A percentile compares a stretch with the other conserved stretches of the same genome.
phyloP scores from a whole-genome alignment of 2,888 invertebrate genomes.

The Sthenelais limicola region DNA sequence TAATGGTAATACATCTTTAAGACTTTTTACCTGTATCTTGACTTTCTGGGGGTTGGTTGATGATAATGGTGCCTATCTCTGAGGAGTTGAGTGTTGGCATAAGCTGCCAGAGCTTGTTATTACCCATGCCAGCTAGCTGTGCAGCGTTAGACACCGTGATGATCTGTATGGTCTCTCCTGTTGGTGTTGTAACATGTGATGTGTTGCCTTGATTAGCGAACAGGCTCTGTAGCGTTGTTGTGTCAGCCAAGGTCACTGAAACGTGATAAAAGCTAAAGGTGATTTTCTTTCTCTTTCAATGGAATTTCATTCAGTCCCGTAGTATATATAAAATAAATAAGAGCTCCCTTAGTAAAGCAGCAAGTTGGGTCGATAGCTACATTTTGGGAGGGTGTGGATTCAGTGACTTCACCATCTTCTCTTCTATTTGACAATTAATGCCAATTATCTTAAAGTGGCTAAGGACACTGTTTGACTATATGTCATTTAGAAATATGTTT shows the following conservation, averaged over 20 bases:
- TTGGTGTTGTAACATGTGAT: conserved; percentile 19
- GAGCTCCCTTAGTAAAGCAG: too few relatives aligned
- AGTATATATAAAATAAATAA: too few relatives aligned
- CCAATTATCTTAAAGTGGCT: too few relatives aligned
- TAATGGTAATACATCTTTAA: neutral
- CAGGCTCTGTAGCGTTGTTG: conserved; percentile 60
- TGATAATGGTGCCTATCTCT: conserved; percentile 61
- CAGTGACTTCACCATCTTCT: too few relatives aligned
- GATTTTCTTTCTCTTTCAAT: too few relatives aligned
- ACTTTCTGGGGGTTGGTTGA: conserved; percentile 42
- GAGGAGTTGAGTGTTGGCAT: conserved; percentile 53
- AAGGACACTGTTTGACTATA: too few relatives aligned
- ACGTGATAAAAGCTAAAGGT: too few relatives aligned
- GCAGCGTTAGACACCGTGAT: conserved; percentile 59
- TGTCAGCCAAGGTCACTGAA: conserved; percentile 29
- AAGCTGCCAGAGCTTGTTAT: conserved; percentile 60
- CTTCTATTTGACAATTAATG: too few relatives aligned
- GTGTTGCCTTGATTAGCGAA: conserved; percentile 56
- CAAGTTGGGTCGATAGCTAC: too few relatives aligned
- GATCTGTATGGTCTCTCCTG: conserved; percentile 57
- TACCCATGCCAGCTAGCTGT: conserved; percentile 51
- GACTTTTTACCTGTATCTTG: neutral
- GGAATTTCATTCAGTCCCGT: too few relatives aligned
- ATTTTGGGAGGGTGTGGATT: too few relatives aligned
- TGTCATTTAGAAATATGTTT: too few relatives aligned